Base-by-base conservation (phyloP, 1,140 invertebrate species). In the Brachionus manjavacas region DNA sequence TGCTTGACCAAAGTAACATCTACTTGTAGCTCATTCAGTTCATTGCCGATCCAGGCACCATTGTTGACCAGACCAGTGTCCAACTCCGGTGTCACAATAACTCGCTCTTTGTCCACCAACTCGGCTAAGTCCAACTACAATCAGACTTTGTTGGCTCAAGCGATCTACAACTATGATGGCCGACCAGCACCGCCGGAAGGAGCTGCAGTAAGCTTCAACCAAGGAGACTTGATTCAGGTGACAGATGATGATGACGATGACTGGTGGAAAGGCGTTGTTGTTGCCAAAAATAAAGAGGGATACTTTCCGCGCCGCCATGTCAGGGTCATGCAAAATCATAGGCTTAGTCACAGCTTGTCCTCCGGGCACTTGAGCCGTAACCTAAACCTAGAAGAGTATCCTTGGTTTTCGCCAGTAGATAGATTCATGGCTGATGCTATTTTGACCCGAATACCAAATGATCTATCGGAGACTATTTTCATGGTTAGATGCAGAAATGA, bases 211-310 rank as follows among this genome's bases (percentile, higher is more conserved):
- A 20, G 31, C 4, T 81, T 81, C 14, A 43, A 81, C 31, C 64
- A 39, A 68, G 79, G 52, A 20, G 79, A 81, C 11, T 12, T 60
- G 16, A 81, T 81, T 35, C 79, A 81, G 64, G 79, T 81, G 7
- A 81, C 52, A 23, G 79, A 81, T 81, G 79, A 81, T 25, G 79
- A 81, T 25, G 79, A 81, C n/a, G 79, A 81, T 43, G 79, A 81
- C 39, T 81, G 79, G 79, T 81, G 79, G 79, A 81, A 64, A 68
- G 79, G 79, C 12, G 28, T 64, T 46, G 52, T 81, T 20, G 8
- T 81, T 23, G 39, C 52, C 9, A 60, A 81, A 41, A 60, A 64
- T 16, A 64, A 60, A 41, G 79, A 81, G 60, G 79, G 79, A 14
- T 81, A 64, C 43, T 81, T 81, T 81, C 79, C 79, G 11, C 31